Percentiles rank a stretch among this genome's conserved stretches.
Conservation (phyloP, 2,888 invertebrate genomes). For the Philonicus albiceps region DNA sequence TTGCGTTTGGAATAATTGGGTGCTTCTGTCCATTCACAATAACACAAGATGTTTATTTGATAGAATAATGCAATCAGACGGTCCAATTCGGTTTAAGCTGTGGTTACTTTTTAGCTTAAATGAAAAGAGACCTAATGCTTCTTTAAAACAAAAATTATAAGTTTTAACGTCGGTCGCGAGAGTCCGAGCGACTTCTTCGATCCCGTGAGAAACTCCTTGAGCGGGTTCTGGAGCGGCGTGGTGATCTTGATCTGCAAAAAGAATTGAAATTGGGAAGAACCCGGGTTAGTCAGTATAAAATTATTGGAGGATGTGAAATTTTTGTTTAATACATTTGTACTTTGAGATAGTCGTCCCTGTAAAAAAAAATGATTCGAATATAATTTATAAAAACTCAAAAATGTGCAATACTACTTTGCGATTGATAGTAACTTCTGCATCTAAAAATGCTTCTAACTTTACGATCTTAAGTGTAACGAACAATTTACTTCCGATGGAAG, state of each 20-base stretch:
- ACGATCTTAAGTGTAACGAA: slow-evolving; percentile 1
- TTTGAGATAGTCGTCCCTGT: neutral
- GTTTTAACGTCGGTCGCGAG: slow-evolving; percentile 63
- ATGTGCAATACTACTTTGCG: slow-evolving; percentile 26
- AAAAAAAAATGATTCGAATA: neutral
- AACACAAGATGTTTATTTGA: neutral
- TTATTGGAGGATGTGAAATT: neutral
- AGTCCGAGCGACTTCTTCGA: slow-evolving; percentile 68
- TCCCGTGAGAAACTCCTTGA: slow-evolving; percentile 68
- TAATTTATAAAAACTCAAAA: neutral
- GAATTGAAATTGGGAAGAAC: slow-evolving; percentile 36
- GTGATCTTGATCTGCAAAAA: slow-evolving; percentile 62
- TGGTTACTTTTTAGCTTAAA: neutral
- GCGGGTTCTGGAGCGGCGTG: slow-evolving; percentile 62
- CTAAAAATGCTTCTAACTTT: slow-evolving; percentile 16
- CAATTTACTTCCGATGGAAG: neutral
- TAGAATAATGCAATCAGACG: neutral
- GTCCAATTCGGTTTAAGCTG: slow-evolving; percentile 8
- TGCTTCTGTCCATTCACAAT: neutral
- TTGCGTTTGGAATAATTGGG: neutral
- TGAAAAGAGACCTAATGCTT: neutral
- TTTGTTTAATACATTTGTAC: neutral
- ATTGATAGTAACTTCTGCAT: neutral
- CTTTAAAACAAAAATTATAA: neutral
- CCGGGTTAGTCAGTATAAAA: neutral